These are phyloP conservation scores for Chamaea fasciata DNA, from an alignment of 2,113 vertebrate genomes.

Conservation along the genomic window DNA sequence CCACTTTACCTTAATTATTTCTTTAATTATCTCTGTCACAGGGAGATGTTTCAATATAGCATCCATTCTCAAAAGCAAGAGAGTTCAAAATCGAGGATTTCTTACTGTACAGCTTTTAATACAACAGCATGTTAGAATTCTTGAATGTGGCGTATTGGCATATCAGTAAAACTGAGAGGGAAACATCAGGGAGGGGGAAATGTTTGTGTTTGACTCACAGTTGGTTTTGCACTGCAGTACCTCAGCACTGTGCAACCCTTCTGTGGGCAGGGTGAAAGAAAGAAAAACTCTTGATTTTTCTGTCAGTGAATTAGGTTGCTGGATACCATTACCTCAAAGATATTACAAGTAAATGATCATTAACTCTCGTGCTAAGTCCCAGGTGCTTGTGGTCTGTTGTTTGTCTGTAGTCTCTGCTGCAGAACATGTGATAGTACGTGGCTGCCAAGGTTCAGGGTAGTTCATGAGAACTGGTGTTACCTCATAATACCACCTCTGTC, in stretches of 20 bases:
- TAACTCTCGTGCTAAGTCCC: neutral
- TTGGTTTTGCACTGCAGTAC: neutral
- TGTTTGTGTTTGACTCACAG: neutral
- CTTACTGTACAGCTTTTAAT: neutral
- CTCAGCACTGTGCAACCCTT: neutral
- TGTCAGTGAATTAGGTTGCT: neutral
- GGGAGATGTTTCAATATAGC: neutral
- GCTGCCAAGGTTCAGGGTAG: neutral
- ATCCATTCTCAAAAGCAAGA: neutral
- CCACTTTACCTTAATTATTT: neutral
- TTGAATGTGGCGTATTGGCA: neutral
- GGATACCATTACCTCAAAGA: neutral
- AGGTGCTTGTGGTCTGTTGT: neutral
- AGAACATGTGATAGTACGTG: neutral
- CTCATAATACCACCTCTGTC: neutral
- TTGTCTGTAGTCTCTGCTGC: neutral
- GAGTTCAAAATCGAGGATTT: neutral
- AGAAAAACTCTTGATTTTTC: neutral
- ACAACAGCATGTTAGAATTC: neutral
- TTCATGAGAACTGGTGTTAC: neutral
- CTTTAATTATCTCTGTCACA: neutral
- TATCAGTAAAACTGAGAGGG: neutral
- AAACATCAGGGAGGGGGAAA: neutral
- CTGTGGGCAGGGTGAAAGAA: neutral
- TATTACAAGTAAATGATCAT: conserved; percentile 18